Percentiles rank a stretch among this genome's conserved stretches.
phyloP scores from a whole-genome alignment of 2,113 vertebrate species.

The Herpailurus yagouaroundi region DNA sequence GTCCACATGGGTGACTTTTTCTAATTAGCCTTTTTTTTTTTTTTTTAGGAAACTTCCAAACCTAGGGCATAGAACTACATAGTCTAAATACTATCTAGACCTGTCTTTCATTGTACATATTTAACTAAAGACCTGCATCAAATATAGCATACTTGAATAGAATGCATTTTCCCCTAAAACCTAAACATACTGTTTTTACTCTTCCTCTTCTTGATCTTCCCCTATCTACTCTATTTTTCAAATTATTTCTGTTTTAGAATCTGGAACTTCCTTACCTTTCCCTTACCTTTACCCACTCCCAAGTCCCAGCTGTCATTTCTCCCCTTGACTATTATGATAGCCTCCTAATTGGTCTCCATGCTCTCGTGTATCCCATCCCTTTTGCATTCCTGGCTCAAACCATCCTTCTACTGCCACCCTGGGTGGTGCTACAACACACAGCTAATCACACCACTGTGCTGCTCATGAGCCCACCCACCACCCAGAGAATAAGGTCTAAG shows the following conservation, averaged over 20 bases:
- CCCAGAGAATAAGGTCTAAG: neutral
- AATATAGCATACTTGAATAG: neutral
- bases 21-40: neutral
- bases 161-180: neutral
- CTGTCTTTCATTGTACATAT: neutral
- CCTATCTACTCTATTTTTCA: neutral
- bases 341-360: neutral
- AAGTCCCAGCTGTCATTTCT: neutral
- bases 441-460: neutral
- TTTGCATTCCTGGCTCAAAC: neutral
- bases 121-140: neutral
- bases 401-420: neutral
- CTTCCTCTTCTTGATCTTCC: neutral
- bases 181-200: neutral
- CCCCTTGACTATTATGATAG: neutral
- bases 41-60: neutral
- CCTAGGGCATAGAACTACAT: neutral
- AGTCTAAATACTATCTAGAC: neutral
- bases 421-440: rapidly evolving
- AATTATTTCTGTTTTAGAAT: neutral
- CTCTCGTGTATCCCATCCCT: neutral
- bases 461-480: rapidly evolving
- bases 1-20: neutral
- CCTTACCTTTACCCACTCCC: neutral
- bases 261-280: neutral